phyloP scores from a whole-genome alignment of 2,113 vertebrate genomes.

The Spheniscus mendiculus region DNA sequence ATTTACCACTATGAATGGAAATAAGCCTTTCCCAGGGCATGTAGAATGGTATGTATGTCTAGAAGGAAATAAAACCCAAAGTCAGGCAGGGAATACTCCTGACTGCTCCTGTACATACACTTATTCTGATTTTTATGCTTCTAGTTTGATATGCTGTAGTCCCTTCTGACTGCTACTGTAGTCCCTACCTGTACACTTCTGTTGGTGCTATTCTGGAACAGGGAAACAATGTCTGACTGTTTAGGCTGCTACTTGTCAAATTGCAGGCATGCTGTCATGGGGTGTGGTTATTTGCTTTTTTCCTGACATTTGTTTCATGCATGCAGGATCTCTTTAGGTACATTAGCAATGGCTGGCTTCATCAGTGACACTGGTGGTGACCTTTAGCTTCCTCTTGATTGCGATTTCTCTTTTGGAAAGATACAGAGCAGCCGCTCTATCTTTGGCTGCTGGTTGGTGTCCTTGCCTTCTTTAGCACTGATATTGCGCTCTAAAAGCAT shows the following conservation, averaged over 20 bases:
- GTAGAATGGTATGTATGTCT: background rate
- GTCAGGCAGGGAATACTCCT: background rate
- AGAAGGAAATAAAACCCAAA: background rate
- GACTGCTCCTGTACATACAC: accelerated
- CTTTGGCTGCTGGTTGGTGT: background rate
- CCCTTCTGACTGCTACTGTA: background rate
- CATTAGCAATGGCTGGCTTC: background rate
- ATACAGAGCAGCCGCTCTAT: background rate
- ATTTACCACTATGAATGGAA: background rate
- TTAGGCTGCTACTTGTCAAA: background rate
- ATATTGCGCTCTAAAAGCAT: background rate
- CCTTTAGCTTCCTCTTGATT: background rate
- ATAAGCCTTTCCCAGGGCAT: background rate
- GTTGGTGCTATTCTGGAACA: background rate
- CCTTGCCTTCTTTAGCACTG: background rate
- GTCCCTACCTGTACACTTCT: background rate
- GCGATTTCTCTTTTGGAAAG: background rate
- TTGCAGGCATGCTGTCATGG: background rate
- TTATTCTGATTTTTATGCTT: background rate
- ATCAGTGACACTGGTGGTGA: background rate
- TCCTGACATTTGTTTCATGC: background rate
- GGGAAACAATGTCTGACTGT: background rate
- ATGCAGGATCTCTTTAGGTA: background rate
- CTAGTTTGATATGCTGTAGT: background rate
- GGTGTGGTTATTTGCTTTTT: background rate